Evolutionary conservation across 2,797 vertebrate species (phyloP).

Genomic region (Salmo trutta): DNA sequence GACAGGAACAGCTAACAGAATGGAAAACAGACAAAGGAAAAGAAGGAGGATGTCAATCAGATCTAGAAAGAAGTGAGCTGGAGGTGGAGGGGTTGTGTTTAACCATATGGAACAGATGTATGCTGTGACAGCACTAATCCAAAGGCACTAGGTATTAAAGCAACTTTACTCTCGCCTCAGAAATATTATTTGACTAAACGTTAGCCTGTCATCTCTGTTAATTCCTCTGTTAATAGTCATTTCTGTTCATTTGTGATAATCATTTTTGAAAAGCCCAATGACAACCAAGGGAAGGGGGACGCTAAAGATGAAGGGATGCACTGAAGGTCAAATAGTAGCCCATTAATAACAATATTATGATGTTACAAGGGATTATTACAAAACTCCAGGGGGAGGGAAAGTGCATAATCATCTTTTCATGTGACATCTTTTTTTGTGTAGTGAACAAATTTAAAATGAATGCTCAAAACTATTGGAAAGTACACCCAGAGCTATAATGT

Average conservation of each 20-base stretch:
- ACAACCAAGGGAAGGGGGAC: slow-evolving; percentile 9
- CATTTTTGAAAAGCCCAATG: neutral
- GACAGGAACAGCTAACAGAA: slow-evolving; percentile 78
- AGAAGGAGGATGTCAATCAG: slow-evolving; percentile 68
- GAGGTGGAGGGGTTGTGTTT: slow-evolving; percentile 67
- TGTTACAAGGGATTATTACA: neutral
- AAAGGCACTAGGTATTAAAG: slow-evolving; percentile 62
- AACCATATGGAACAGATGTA: slow-evolving; percentile 74
- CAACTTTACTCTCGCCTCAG: slow-evolving; percentile 49
- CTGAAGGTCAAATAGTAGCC: slow-evolving; percentile 3
- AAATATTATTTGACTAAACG: neutral
- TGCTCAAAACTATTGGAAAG: neutral
- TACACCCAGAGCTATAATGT: neutral
- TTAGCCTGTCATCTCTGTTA: neutral
- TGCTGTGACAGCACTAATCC: slow-evolving; percentile 66
- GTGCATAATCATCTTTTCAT: neutral
- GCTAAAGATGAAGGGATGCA: slow-evolving; percentile 15
- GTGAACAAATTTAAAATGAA: neutral
- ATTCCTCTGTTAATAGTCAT: neutral
- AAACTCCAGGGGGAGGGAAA: neutral
- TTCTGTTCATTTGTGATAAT: neutral
- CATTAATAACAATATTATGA: slow-evolving; percentile 10
- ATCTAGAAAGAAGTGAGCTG: slow-evolving; percentile 69
- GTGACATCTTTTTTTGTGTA: neutral
- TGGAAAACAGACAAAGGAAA: slow-evolving; percentile 70